These are phyloP conservation scores for Aplysia californica DNA, from an alignment of 1,140 invertebrate species.

Conservation along the genomic window DNA sequence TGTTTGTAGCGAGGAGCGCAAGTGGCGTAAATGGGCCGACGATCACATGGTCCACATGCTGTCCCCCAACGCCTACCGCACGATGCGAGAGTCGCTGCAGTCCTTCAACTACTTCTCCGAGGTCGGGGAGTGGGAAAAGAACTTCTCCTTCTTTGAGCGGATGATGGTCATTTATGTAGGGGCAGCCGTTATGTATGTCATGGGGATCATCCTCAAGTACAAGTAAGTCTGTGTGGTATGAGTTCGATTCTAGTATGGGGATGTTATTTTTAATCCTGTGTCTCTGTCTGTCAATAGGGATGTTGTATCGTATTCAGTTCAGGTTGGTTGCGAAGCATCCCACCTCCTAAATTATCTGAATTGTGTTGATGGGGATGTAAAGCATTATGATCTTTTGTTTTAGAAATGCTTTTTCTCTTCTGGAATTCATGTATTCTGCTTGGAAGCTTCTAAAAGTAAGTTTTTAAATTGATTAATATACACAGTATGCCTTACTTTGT, in stretches of 20 bases:
- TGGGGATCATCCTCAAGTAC: slow-evolving; percentile 89
- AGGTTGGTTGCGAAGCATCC: too few species aligned
- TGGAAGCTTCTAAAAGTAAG: too few species aligned
- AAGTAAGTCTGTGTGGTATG: slow-evolving; percentile 69
- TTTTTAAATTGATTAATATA: too few species aligned
- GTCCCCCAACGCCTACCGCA: slow-evolving; percentile 97
- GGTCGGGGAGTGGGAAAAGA: slow-evolving; percentile 90
- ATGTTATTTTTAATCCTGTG: background rate
- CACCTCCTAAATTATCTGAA: too few species aligned
- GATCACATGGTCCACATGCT: slow-evolving; percentile 89
- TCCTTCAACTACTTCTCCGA: slow-evolving; percentile 66
- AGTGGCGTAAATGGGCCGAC: slow-evolving; percentile 97
- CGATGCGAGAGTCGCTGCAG: slow-evolving; percentile 77
- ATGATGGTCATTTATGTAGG: slow-evolving; percentile 93
- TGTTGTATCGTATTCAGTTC: too few species aligned
- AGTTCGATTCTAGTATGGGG: background rate
- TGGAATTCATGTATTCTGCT: too few species aligned
- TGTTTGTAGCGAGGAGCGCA: slow-evolving; percentile 85
- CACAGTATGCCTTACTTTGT: too few species aligned
- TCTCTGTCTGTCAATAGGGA: too few species aligned
- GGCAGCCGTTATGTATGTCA: slow-evolving; percentile 92
- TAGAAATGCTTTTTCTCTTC: too few species aligned
- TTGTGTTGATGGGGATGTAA: too few species aligned
- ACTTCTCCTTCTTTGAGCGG: slow-evolving; percentile 88
- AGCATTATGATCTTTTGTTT: too few species aligned